phyloP scores from a whole-genome alignment of 1,140 invertebrate genomes.

The Thaumetopoea pityocampa region DNA sequence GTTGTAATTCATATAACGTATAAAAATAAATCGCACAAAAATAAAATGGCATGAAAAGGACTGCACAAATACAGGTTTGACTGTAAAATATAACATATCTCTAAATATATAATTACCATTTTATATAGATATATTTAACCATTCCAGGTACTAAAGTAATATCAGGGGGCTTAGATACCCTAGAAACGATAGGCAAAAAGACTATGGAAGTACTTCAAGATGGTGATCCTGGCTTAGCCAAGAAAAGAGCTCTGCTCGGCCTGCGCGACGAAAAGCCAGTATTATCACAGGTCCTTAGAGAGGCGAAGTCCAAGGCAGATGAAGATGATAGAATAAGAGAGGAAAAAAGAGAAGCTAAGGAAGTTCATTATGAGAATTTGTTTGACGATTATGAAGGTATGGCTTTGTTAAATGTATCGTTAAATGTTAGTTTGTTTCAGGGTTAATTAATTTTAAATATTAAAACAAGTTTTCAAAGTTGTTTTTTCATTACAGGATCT shows the following conservation, averaged over 20 bases:
- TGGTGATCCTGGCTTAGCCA: slow-evolving; percentile 90
- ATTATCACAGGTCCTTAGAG: slow-evolving; percentile 82
- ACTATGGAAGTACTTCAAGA: slow-evolving; percentile 95
- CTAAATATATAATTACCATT: too few relatives aligned
- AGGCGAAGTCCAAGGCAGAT: slow-evolving; percentile 89
- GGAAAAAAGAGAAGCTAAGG: slow-evolving; percentile 78
- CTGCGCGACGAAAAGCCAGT: slow-evolving; percentile 78
- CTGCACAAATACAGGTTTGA: too few relatives aligned
- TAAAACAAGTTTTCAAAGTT: background rate
- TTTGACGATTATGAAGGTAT: slow-evolving; percentile 92
- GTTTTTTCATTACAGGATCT: too few relatives aligned
- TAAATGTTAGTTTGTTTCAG: background rate
- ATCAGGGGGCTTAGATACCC: slow-evolving; percentile 88
- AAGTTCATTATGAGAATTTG: slow-evolving; percentile 86
- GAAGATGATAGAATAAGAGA: slow-evolving; percentile 80
- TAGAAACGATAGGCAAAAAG: slow-evolving; percentile 95
- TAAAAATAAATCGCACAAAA: too few relatives aligned
- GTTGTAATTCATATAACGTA: too few relatives aligned
- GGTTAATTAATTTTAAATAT: slow-evolving; percentile 1
- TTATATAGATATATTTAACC: background rate
- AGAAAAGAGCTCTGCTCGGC: slow-evolving; percentile 86
- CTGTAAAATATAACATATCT: too few relatives aligned
- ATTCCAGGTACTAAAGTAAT: slow-evolving; percentile 86
- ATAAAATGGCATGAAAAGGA: too few relatives aligned
- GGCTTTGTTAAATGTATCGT: background rate